Evolutionary conservation across 2,888 invertebrate species (phyloP).

Genomic region (Apotomis betuletana): DNA sequence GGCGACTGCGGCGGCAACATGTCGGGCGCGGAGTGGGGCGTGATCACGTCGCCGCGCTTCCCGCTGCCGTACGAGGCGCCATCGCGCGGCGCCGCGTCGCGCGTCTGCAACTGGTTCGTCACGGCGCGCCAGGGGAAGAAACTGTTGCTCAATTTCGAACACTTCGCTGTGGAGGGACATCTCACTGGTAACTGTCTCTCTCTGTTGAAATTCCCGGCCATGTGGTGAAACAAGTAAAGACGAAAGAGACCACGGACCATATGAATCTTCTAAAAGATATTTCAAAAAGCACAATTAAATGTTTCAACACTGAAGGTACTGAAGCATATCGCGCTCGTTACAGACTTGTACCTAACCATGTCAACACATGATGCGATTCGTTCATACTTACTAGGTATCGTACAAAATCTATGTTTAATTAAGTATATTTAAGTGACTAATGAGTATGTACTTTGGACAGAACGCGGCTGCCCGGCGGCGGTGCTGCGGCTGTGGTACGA

Average conservation of each 20-base stretch:
- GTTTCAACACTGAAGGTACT: no score
- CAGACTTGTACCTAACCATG: no score
- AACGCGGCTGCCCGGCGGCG: slow-evolving; percentile 95
- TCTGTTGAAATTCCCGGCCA: background rate
- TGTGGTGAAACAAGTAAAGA: no score
- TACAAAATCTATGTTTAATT: no score
- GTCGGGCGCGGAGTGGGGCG: slow-evolving; percentile 91
- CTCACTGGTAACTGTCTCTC: slow-evolving; percentile 86
- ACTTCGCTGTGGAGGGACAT: slow-evolving; percentile 97
- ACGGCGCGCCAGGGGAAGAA: slow-evolving; percentile 92
- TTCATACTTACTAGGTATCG: no score
- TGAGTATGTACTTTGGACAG: slow-evolving; percentile 67
- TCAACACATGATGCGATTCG: no score
- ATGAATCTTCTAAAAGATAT: no score
- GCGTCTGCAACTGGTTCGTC: slow-evolving; percentile 98
- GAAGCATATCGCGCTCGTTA: no score
- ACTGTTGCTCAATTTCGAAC: slow-evolving; percentile 95
- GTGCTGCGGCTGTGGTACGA: slow-evolving; percentile 95
- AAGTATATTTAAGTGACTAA: no score
- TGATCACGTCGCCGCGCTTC: slow-evolving; percentile 94
- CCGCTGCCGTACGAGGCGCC: slow-evolving; percentile 95
- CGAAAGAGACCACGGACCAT: no score
- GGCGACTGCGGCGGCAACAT: slow-evolving; percentile 97
- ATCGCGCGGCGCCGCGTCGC: slow-evolving; percentile 89
- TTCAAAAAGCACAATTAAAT: no score